Evolutionary conservation across 37 sponge, comb jelly and placozoan genomes (phyloP), one percentile per base, ranked within the genome.

Genomic region (Geodia barretti): DNA sequence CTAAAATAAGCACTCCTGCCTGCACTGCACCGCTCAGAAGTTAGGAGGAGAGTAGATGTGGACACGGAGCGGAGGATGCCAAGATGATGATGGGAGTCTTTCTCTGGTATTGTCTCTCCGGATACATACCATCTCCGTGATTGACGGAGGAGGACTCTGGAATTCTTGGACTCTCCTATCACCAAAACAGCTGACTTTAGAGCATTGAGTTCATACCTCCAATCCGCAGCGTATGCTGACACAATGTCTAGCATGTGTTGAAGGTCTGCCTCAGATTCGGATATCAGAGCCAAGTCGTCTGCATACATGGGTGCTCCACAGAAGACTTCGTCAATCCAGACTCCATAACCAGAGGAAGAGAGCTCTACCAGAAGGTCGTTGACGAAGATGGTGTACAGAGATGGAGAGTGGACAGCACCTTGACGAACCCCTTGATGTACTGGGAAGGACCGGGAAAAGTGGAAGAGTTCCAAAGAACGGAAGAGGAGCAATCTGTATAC

Each of bases 231-330:
- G 11, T 74, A 74, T 3, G 2, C 60, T 4, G 2, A 3, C 23
- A 74, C 61, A n/a, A 74, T 74, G 11, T 60, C 61, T 68, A 68
- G 20, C 76, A 60, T 0, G 3, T 2, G 4, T 26, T 60, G 76
- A 4, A 60, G 76, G 3, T 74, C 61, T n/a, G n/a, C n/a, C n/a
- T n/a, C n/a, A n/a, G n/a, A n/a, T n/a, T n/a, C n/a, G n/a, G n/a
- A n/a, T n/a, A 74, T 11, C 21, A 60, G 61, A 39, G 76, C 33
- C 4, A 69, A 11, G 37, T 69, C 70, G 32, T 69, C 70, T 20
- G 70, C 70, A 69, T 69, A 69, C 34, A 11, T 11, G 4, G 70
- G 70, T 4, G 70, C 70, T 9, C 70, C 70, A 69, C 70, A 69
- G 70, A 29, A 69, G 32, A 11, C 32, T 2, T 69, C 34, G 3